phyloP scores from a whole-genome alignment of 2,888 invertebrate genomes.

The Conus canariensis region DNA sequence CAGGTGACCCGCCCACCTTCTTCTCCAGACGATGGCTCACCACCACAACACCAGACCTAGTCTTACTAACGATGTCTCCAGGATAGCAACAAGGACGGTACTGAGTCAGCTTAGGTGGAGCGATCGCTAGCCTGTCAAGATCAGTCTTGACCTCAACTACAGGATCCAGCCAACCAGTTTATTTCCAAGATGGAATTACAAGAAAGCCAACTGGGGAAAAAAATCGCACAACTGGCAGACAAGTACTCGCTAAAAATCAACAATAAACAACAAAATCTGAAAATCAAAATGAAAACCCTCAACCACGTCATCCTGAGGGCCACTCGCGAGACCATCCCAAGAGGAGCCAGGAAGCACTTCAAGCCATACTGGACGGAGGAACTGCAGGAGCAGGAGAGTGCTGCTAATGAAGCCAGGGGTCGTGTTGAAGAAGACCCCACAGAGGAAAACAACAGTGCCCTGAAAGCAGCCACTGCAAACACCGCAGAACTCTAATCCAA shows the following conservation, averaged over 20 bases:
- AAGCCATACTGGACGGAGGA: not conserved
- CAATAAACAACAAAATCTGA: too few relatives aligned
- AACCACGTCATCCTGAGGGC: not conserved
- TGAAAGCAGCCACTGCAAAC: not conserved
- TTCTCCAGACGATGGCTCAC: constrained; percentile 42
- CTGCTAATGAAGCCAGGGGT: not conserved
- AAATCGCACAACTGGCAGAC: not conserved
- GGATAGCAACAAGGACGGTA: not conserved
- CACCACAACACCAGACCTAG: constrained; percentile 43
- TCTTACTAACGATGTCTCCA: constrained; percentile 21
- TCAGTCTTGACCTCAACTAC: not conserved
- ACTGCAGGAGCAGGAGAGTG: not conserved
- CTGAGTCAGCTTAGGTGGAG: constrained; percentile 45
- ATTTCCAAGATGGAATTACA: not conserved
- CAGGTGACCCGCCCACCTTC: constrained; percentile 34
- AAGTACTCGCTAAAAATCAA: not conserved
- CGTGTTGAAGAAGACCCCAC: not conserved
- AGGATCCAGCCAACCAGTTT: not conserved
- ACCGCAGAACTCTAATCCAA: not conserved
- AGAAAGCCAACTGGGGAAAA: not conserved
- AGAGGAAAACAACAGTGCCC: not conserved
- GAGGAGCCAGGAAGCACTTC: not conserved
- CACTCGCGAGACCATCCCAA: not conserved
- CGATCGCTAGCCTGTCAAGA: constrained; percentile 2
- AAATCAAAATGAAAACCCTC: too few relatives aligned